Evolutionary conservation across 1,140 invertebrate species (phyloP).

Genomic region (Micrasema longulum): DNA sequence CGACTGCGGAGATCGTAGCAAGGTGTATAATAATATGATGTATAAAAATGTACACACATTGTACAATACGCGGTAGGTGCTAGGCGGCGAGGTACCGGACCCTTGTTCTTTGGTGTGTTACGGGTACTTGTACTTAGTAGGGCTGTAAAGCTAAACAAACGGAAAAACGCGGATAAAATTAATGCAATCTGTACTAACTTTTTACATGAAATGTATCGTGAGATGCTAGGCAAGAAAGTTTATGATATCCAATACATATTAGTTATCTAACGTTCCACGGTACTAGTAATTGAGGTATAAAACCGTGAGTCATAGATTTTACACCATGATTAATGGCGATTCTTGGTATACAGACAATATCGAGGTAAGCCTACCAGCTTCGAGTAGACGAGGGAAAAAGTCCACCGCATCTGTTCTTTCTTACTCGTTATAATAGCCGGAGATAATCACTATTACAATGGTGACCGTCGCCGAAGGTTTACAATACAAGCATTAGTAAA

Average conservation of each 20-base stretch:
- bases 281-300: not conserved
- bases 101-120: conserved; percentile 14
- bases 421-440: no score
- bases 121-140: conserved; percentile 18
- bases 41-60: conserved; percentile 28
- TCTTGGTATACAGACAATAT: not conserved
- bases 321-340: conserved; percentile 6
- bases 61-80: not conserved
- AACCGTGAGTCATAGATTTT: conserved; percentile 20
- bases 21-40: no score
- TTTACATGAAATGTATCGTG: no score
- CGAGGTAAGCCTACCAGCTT: not conserved
- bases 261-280: not conserved
- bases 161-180: not conserved
- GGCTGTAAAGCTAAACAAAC: conserved; percentile 3
- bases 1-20: conserved; percentile 2
- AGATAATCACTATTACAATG: no score
- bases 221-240: conserved; percentile 13
- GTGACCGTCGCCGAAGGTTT: no score
- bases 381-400: no score
- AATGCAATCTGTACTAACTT: no score
- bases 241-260: conserved; percentile 15
- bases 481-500: no score
- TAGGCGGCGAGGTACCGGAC: conserved; percentile 28
- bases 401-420: no score